These are phyloP conservation scores for Hydrotaea cyrtoneurina DNA, from an alignment of 2,888 invertebrate species.

Conservation along the genomic window DNA sequence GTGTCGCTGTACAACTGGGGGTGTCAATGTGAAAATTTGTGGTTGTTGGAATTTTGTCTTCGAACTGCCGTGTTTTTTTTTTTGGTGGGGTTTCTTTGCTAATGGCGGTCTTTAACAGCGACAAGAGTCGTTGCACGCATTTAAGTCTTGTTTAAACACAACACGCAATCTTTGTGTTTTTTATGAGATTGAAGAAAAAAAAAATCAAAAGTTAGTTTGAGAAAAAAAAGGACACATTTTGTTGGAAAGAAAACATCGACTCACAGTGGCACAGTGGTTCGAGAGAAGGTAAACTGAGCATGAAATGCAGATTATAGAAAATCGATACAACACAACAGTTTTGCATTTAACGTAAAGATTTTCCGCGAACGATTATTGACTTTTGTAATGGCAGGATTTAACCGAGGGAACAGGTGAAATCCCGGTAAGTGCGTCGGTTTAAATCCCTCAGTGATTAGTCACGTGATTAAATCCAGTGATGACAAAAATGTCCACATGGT, in stretches of 20 bases:
- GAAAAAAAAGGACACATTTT: background rate
- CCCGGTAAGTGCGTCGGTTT: too few species aligned
- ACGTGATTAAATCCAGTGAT: too few species aligned
- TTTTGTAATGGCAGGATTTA: too few species aligned
- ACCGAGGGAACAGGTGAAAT: too few species aligned
- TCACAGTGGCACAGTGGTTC: background rate
- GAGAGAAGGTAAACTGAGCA: background rate
- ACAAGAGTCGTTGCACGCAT: slow-evolving; percentile 49
- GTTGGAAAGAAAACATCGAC: background rate
- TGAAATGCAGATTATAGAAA: too few species aligned
- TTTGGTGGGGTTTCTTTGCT: slow-evolving; percentile 18
- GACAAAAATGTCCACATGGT: too few species aligned
- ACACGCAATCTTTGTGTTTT: slow-evolving; percentile 51
- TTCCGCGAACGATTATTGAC: too few species aligned
- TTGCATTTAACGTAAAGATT: too few species aligned
- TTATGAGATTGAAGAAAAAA: slow-evolving; percentile 5
- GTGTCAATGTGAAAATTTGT: slow-evolving; percentile 42
- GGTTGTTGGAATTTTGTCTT: slow-evolving; percentile 16
- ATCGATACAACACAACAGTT: too few species aligned
- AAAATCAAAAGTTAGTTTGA: background rate
- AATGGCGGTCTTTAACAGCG: slow-evolving; percentile 49
- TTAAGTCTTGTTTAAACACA: slow-evolving; percentile 45
- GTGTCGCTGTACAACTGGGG: slow-evolving; percentile 43
- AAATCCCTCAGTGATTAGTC: too few species aligned
- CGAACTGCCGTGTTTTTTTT: slow-evolving; percentile 36